phyloP scores from a whole-genome alignment of 1,140 invertebrate genomes.

The Diorhabda sublineata region DNA sequence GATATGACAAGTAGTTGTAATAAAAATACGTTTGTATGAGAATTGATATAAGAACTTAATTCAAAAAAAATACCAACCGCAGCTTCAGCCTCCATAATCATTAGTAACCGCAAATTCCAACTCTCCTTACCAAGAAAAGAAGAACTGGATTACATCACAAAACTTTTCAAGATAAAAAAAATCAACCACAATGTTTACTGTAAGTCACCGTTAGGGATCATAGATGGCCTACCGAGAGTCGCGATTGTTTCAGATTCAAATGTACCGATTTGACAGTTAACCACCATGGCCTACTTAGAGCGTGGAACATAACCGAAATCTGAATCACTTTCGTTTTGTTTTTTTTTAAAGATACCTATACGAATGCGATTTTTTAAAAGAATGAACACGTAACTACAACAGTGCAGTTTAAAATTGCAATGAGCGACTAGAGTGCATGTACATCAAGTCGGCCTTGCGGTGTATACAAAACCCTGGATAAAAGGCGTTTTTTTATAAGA shows the following conservation, averaged over 20 bases:
- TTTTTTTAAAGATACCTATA: not conserved
- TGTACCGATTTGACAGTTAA: constrained; percentile 19
- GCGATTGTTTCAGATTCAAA: constrained; percentile 17
- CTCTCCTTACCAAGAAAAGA: not conserved
- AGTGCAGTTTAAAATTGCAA: constrained; percentile 26
- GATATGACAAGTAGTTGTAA: too few species aligned
- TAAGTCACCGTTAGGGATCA: constrained; percentile 1
- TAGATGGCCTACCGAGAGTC: constrained; percentile 17
- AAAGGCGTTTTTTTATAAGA: constrained; percentile 36
- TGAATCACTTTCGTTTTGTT: not conserved
- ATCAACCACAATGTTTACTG: constrained; percentile 3
- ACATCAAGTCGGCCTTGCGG: constrained; percentile 35
- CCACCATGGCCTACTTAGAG: constrained; percentile 15
- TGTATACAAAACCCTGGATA: constrained; percentile 36
- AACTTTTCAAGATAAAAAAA: not conserved
- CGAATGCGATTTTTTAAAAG: constrained; percentile 12
- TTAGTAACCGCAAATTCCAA: not conserved
- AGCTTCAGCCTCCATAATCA: constrained; percentile 18
- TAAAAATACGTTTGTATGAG: too few species aligned
- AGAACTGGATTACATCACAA: not conserved
- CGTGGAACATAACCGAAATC: constrained; percentile 11
- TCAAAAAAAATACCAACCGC: constrained; percentile 14
- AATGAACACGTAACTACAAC: constrained; percentile 16
- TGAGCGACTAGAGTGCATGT: constrained; percentile 25
- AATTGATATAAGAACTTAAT: too few species aligned